phyloP scores from a whole-genome alignment of 53 echinoderm and acorn worm genomes.

The Stichopus horrens region DNA sequence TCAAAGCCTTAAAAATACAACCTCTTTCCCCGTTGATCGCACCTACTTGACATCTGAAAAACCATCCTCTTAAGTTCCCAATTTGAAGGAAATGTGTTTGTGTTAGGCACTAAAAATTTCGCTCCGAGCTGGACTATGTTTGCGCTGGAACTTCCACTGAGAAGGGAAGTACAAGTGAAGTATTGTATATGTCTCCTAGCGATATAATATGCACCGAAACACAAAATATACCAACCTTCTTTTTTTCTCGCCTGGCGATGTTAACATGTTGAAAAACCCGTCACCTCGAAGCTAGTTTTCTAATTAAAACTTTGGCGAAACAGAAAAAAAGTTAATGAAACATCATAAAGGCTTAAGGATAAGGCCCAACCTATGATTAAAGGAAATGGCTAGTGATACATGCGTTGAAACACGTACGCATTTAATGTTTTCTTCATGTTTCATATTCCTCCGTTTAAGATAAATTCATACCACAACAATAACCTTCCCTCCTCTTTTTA shows the following conservation, averaged over 20 bases:
- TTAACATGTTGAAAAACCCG: neutral
- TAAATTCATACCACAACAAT: no score
- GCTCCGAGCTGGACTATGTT: neutral
- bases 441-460: no score
- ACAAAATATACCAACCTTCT: neutral
- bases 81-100: neutral
- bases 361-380: neutral
- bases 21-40: neutral
- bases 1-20: no score
- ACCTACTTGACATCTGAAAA: slow-evolving; percentile 1
- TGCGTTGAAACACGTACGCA: neutral
- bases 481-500: no score
- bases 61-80: neutral
- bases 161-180: neutral
- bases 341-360: neutral
- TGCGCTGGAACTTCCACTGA: neutral
- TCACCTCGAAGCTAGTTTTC: neutral
- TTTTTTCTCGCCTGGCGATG: neutral
- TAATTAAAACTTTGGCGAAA: neutral
- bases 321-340: neutral
- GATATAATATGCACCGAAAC: neutral
- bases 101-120: neutral
- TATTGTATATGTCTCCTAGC: neutral
- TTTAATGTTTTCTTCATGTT: neutral
- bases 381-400: neutral